Percentiles rank a stretch among this genome's conserved stretches.
Evolutionary conservation across 2,888 invertebrate genomes (phyloP).

Genomic region (Rhamnusium bicolor): DNA sequence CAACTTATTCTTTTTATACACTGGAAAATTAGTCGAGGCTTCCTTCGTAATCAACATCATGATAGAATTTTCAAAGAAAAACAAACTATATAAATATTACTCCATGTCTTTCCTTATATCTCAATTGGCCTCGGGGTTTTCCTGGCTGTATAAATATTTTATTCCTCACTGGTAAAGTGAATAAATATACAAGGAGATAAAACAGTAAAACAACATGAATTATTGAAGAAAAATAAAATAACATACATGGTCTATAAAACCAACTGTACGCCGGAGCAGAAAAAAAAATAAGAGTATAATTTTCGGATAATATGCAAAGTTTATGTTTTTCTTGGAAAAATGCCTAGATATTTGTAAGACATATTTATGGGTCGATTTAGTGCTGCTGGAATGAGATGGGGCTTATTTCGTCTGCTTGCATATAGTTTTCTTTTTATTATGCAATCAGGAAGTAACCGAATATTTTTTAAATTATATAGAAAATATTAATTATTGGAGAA

Average conservation of each 20-base stretch:
- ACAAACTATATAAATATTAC: neutral
- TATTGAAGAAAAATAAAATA: neutral
- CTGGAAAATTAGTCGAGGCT: neutral
- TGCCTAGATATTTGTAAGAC: neutral
- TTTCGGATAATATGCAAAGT: neutral
- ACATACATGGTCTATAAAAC: neutral
- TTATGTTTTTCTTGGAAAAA: neutral
- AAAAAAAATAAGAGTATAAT: neutral
- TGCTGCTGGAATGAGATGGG: neutral
- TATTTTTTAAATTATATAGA: too few species aligned
- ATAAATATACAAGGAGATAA: neutral
- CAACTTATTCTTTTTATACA: neutral
- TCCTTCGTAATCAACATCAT: neutral
- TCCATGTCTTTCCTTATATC: neutral
- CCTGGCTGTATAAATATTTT: neutral
- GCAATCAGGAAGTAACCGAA: too few species aligned
- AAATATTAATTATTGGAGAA: too few species aligned
- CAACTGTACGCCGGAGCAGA: neutral
- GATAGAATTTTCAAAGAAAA: neutral
- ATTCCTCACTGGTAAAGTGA: neutral
- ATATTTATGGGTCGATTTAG: neutral
- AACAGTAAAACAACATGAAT: neutral
- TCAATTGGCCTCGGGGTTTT: neutral
- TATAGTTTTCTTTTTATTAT: too few species aligned
- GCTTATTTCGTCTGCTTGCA: too few species aligned